Evolutionary conservation across 2,113 vertebrate genomes (phyloP), one percentile per base, ranked within the genome.

Genomic region (Chaenocephalus aceratus): DNA sequence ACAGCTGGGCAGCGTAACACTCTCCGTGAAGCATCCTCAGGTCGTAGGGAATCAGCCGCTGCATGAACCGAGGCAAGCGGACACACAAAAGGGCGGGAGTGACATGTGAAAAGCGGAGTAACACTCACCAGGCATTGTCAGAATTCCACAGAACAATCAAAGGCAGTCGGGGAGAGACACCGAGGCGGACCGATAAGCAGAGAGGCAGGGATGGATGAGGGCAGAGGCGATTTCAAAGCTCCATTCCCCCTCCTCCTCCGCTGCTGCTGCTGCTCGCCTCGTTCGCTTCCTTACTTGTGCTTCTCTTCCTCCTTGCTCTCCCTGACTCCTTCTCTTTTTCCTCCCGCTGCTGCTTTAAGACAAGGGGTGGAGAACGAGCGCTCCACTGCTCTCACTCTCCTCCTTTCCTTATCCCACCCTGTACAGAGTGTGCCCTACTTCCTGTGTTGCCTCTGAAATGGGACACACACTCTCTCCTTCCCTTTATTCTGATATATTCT

Each of bases 91-190:
- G 77, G 75, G 9, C 48, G 76, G 21, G 62, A 77, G 34, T 69
- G 84, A 82, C 87, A 88, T 63, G 88, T 88, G 80, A 79, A 86
- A 76, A 75, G 80, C 67, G 74, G 61, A 54, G 75, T n/a, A 77
- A 71, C 88, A 93, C 95, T 95, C 91, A 96, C 95, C 94, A 86
- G 86, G 86, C 94, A 95, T 95, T 82, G 75, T 93, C 79, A 89
- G 89, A 89, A 91, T 92, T 88, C 91, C 84, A 77, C 78, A 41
- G 78, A 90, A 87, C 89, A 85, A 81, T 84, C 83, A 52, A 51
- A 79, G 72, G 72, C 84, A 69, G 79, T 51, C 59, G 34, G 76
- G 80, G 89, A 84, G 75, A 87, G 79, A 61, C 69, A 41, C 74
- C 54, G 16, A 84, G 66, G 76, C 61, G 75, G 80, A 82, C 74